phyloP scores from a whole-genome alignment of 2,888 invertebrate species.

The Tetanocera ferruginea region DNA sequence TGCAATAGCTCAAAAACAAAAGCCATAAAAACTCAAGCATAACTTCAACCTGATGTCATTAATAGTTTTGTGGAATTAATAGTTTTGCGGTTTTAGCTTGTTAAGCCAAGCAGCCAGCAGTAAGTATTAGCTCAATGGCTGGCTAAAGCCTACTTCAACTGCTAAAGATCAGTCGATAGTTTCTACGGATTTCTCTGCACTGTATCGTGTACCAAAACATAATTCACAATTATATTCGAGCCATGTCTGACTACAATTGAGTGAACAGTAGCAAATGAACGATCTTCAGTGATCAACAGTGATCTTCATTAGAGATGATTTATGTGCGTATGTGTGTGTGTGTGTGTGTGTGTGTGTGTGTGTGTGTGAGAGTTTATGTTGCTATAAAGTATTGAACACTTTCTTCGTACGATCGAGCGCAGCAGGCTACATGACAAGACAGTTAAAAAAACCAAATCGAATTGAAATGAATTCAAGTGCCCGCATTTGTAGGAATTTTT shows the following conservation, averaged over 20 bases:
- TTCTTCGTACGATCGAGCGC: not conserved
- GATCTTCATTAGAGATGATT: slow-evolving; percentile 33
- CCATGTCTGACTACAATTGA: not conserved
- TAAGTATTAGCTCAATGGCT: too few relatives aligned
- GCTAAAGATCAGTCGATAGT: not conserved
- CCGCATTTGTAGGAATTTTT: slow-evolving; percentile 26
- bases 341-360: not conserved
- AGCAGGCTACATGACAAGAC: slow-evolving; percentile 18
- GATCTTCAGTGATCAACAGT: slow-evolving; percentile 10
- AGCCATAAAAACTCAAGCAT: not conserved
- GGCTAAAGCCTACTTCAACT: not conserved
- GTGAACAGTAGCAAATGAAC: not conserved
- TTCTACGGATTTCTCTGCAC: slow-evolving; percentile 3
- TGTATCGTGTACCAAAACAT: not conserved
- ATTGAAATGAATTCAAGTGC: not conserved
- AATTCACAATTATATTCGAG: slow-evolving; percentile 18
- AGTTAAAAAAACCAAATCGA: slow-evolving; percentile 14
- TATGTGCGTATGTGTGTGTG: not conserved
- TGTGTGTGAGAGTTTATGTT: not conserved
- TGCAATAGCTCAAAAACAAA: too few relatives aligned
- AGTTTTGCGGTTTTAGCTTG: not conserved
- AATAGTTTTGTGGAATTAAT: not conserved
- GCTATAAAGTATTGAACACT: not conserved
- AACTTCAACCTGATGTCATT: not conserved
- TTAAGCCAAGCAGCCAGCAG: not conserved